Evolutionary conservation across 2,888 invertebrate species (phyloP).

Genomic region (Ypsolopha scabrella): DNA sequence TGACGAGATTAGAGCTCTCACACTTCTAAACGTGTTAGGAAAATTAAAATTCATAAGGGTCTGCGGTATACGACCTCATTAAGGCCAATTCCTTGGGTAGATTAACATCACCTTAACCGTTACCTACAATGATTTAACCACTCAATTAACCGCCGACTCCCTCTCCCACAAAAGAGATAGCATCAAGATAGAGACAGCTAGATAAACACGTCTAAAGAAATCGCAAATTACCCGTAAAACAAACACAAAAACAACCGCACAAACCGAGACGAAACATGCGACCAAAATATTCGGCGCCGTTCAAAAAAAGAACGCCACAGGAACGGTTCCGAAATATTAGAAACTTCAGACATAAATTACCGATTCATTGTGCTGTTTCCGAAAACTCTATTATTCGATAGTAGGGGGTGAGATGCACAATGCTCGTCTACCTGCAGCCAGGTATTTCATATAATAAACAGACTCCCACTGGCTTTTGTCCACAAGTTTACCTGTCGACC

Average conservation of each 20-base stretch:
- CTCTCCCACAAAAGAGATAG: constrained; percentile 23
- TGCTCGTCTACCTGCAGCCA: constrained; percentile 49
- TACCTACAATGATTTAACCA: constrained; percentile 36
- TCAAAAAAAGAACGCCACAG: constrained; percentile 33
- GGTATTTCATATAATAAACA: constrained; percentile 59
- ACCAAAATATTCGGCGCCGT: constrained; percentile 42
- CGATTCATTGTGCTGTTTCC: constrained; percentile 62
- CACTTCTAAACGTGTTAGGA: constrained; percentile 25
- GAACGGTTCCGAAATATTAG: constrained; percentile 50
- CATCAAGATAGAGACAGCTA: constrained; percentile 30
- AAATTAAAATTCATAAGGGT: constrained; percentile 54
- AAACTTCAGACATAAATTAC: constrained; percentile 56
- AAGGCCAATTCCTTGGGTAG: constrained; percentile 42
- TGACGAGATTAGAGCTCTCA: constrained; percentile 10
- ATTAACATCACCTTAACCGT: constrained; percentile 35
- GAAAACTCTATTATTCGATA: constrained; percentile 60
- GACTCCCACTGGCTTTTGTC: constrained; percentile 54
- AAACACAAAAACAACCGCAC: constrained; percentile 50
- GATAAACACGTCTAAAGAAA: constrained; percentile 17
- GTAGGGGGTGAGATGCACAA: constrained; percentile 49
- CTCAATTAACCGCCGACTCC: constrained; percentile 35
- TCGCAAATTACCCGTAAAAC: constrained; percentile 63
- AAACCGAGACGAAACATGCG: constrained; percentile 47
- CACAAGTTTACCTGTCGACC: constrained; percentile 57
- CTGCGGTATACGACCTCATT: constrained; percentile 56